phyloP scores from a whole-genome alignment of 1,140 invertebrate species.

The Leptonema lineaticorne region DNA sequence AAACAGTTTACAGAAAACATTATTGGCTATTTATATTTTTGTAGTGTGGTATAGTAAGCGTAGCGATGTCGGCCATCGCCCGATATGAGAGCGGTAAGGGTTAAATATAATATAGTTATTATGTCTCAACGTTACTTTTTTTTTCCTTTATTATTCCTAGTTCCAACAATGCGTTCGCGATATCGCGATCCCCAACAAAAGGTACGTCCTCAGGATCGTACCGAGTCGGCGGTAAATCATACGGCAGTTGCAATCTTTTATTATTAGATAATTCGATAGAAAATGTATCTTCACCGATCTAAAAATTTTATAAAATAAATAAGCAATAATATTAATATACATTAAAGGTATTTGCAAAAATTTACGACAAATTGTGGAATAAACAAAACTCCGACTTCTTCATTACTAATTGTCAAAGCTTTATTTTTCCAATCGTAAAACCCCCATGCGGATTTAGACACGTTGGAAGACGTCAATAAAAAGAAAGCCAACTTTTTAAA shows the following conservation, averaged over 20 bases:
- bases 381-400: conserved; percentile 90
- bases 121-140: no score
- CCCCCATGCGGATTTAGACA: conserved; percentile 98
- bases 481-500: conserved; percentile 70
- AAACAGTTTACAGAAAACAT: no score
- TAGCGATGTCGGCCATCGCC: no score
- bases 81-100: no score
- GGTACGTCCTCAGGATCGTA: conserved; percentile 48
- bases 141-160: no score
- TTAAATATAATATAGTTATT: no score
- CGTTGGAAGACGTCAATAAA: conserved; percentile 87
- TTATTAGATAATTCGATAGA: conserved; percentile 41
- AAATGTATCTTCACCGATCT: conserved; percentile 51
- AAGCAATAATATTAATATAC: neutral
- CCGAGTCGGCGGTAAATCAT: conserved; percentile 49
- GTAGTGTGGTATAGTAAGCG: no score
- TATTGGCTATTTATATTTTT: no score
- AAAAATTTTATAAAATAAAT: conserved; percentile 23
- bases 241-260: conserved; percentile 47
- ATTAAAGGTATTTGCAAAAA: conserved; percentile 31
- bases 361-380: conserved; percentile 81
- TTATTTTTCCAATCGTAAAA: conserved; percentile 64
- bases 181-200: no score
- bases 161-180: no score
- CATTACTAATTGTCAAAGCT: conserved; percentile 77